Percentiles rank a stretch among this genome's conserved stretches.
Evolutionary conservation across 2,113 vertebrate genomes (phyloP).

Genomic region (Pygoscelis adeliae): DNA sequence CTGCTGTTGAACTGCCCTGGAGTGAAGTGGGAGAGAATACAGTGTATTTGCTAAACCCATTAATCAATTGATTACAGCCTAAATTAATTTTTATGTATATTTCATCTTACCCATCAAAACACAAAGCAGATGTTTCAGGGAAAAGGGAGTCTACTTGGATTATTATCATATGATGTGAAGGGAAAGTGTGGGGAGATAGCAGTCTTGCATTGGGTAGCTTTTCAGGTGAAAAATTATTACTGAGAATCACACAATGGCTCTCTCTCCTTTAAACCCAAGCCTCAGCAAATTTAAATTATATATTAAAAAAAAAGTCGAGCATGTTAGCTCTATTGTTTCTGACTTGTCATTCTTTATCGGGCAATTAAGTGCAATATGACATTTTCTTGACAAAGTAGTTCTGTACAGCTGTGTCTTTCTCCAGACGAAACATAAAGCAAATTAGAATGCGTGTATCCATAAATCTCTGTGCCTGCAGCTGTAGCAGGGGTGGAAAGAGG

Average conservation of each 20-base stretch:
- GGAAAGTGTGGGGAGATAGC: not conserved
- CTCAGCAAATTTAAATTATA: not conserved
- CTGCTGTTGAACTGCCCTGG: not conserved
- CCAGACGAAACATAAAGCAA: conserved; percentile 39
- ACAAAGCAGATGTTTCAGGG: not conserved
- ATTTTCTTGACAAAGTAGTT: conserved; percentile 51
- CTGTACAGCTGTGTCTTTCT: conserved; percentile 42
- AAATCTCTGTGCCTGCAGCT: conserved; percentile 50
- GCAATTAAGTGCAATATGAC: conserved; percentile 58
- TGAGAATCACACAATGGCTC: not conserved
- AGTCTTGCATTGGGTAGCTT: not conserved
- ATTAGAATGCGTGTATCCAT: not conserved
- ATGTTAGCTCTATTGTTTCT: not conserved
- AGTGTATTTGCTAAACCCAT: not conserved
- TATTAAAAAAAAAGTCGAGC: not conserved
- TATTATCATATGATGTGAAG: not conserved
- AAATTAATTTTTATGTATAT: not conserved
- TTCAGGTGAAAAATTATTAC: not conserved
- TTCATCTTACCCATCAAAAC: not conserved
- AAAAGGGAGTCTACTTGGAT: not conserved
- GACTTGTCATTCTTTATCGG: conserved; percentile 39
- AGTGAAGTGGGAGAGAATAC: not conserved
- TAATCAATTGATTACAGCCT: not conserved
- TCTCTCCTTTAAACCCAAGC: not conserved
- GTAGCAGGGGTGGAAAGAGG: not conserved